Evolutionary conservation across 2,797 vertebrate species (phyloP).

Genomic region (Chelonia mydas): DNA sequence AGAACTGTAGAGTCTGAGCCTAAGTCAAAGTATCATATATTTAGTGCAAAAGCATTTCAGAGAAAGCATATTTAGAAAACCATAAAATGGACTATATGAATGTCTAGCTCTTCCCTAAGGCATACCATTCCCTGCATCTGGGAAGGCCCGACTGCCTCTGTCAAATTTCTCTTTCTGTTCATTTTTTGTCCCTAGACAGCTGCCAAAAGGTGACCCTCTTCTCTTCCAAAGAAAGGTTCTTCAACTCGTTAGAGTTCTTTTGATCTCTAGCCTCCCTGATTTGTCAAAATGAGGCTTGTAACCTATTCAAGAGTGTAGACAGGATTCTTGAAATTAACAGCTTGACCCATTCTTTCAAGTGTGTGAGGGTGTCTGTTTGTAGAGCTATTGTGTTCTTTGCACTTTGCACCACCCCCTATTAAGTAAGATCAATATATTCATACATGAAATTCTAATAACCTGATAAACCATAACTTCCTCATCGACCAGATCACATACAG

Average conservation of each 20-base stretch:
- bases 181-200: background rate
- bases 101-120: conserved; percentile 1
- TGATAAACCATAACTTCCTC: background rate
- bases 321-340: background rate
- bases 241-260: background rate
- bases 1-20: background rate
- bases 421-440: background rate
- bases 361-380: background rate
- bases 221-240: background rate
- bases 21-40: conserved; percentile 1
- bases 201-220: background rate
- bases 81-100: background rate
- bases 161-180: background rate
- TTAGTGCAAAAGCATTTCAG: conserved; percentile 30
- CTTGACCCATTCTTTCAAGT: background rate
- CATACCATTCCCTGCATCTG: background rate
- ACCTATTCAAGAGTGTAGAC: background rate
- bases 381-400: background rate
- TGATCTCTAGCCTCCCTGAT: background rate
- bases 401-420: background rate
- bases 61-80: background rate
- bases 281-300: background rate
- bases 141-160: background rate
- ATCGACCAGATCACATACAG: background rate
- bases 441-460: background rate